phyloP scores from a whole-genome alignment of 2,888 invertebrate genomes.

The Dicranocentrus wangi region DNA sequence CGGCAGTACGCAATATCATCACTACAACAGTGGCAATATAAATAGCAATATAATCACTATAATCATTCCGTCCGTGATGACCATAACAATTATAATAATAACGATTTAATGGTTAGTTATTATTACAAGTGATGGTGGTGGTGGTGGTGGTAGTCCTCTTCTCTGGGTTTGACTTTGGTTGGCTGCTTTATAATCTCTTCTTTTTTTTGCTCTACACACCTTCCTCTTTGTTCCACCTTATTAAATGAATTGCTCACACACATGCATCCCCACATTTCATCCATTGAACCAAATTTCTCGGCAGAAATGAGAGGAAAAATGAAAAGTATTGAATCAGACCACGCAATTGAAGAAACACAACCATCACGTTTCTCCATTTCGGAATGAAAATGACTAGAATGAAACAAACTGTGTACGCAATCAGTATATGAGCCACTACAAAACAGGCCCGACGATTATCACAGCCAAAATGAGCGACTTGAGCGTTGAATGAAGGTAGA shows the following conservation, averaged over 20 bases:
- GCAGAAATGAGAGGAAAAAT: neutral
- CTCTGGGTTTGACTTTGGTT: neutral
- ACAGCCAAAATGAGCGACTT: neutral
- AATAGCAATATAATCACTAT: slow-evolving; percentile 25
- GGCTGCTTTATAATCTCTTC: neutral
- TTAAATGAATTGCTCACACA: slow-evolving; percentile 35
- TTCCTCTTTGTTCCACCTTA: slow-evolving; percentile 15
- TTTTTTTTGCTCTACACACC: neutral
- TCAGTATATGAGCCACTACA: neutral
- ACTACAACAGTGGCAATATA: slow-evolving; percentile 8
- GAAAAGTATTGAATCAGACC: slow-evolving; percentile 15
- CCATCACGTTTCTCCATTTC: neutral
- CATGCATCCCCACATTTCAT: slow-evolving; percentile 13
- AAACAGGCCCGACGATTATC: slow-evolving; percentile 18
- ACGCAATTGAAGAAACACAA: slow-evolving; percentile 38
- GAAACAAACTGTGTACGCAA: neutral
- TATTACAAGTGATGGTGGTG: slow-evolving; percentile 17
- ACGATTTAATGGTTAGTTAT: slow-evolving; percentile 39
- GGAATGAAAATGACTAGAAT: slow-evolving; percentile 15
- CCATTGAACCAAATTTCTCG: slow-evolving; percentile 11
- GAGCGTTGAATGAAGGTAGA: slow-evolving; percentile 5
- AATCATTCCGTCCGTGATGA: slow-evolving; percentile 26
- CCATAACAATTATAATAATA: slow-evolving; percentile 37
- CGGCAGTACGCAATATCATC: slow-evolving; percentile 7
- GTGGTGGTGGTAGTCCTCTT: too few relatives aligned